Conservation (phyloP, 2,113 vertebrate species). For the Grus americana region DNA sequence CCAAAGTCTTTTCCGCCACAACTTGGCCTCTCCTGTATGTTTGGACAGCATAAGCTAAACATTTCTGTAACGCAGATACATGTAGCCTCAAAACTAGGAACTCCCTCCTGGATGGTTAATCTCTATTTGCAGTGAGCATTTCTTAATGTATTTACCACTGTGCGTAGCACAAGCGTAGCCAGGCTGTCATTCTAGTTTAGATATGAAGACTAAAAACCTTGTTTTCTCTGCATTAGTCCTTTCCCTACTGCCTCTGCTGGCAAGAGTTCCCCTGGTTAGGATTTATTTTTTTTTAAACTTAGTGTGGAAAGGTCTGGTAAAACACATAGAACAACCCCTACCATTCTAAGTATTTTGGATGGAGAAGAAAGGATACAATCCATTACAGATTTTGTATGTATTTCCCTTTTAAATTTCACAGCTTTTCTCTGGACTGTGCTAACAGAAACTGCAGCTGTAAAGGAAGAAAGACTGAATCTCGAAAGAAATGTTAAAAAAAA, state of each 20-base stretch:
- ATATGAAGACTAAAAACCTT: background rate
- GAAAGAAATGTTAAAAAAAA: background rate
- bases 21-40: background rate
- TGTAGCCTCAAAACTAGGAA: background rate
- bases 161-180: background rate
- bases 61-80: background rate
- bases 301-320: background rate
- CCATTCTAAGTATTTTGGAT: background rate
- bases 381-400: background rate
- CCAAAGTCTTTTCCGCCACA: background rate
- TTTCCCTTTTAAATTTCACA: background rate
- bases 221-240: background rate
- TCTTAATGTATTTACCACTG: background rate
- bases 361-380: background rate
- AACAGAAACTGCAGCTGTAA: background rate
- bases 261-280: background rate
- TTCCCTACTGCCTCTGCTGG: background rate
- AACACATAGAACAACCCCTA: background rate
- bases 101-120: rapidly evolving
- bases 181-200: background rate
- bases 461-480: background rate
- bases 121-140: background rate
- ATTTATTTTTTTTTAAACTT: background rate
- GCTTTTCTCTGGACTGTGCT: background rate
- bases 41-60: background rate